Conservation (phyloP, 2,888 invertebrate species). For the Volucella zonaria region DNA sequence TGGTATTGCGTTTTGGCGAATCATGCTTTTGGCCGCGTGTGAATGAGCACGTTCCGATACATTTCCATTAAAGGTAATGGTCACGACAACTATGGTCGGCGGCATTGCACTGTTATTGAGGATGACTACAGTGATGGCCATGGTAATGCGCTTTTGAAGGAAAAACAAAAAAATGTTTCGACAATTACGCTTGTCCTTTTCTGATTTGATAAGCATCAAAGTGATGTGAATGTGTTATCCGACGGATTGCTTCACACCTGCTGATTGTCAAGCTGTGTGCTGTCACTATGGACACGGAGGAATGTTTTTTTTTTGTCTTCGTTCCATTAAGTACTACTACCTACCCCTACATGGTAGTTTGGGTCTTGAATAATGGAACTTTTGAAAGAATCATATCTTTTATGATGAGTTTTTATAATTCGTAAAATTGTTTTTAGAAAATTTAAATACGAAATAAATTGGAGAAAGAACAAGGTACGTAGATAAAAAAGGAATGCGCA, state of each 20-base stretch:
- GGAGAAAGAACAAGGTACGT: not conserved
- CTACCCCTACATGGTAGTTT: not conserved
- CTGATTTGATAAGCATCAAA: constrained; percentile 60
- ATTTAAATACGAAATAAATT: not conserved
- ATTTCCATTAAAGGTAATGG: constrained; percentile 51
- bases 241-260: constrained; percentile 58
- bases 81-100: constrained; percentile 25
- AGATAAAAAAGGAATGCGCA: not conserved
- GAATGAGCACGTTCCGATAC: constrained; percentile 64
- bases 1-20: constrained; percentile 39
- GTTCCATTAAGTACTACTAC: too few relatives aligned
- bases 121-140: constrained; percentile 39
- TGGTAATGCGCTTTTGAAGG: constrained; percentile 39
- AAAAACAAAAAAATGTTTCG: constrained; percentile 43
- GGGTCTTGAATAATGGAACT: not conserved
- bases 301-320: not conserved
- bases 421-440: not conserved
- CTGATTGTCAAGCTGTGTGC: constrained; percentile 19
- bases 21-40: constrained; percentile 44
- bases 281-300: constrained; percentile 9
- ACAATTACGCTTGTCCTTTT: constrained; percentile 58
- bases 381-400: not conserved
- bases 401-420: not conserved
- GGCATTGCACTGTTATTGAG: too few relatives aligned
- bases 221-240: constrained; percentile 50